Evolutionary conservation across 1,140 invertebrate genomes (phyloP).

Genomic region (Gryon sp.): DNA sequence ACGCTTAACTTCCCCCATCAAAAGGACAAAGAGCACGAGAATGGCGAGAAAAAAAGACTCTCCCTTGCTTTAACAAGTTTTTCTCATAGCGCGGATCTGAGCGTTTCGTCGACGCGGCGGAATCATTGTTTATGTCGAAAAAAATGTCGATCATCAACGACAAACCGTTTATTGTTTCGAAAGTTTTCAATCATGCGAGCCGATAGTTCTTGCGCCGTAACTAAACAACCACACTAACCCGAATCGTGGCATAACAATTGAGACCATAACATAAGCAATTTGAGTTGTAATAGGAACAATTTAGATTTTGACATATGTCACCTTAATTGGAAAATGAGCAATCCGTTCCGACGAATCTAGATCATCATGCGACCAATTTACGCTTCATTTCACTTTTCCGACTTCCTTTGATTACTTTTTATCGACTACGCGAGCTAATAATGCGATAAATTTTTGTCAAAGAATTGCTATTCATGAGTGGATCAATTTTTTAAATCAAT

Average conservation of each 20-base stretch:
- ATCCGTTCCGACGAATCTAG: slow-evolving; percentile 40
- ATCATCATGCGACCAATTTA: slow-evolving; percentile 49
- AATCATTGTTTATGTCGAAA: slow-evolving; percentile 29
- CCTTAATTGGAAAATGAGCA: slow-evolving; percentile 62
- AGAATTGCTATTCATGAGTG: not conserved
- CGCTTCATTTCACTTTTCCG: slow-evolving; percentile 45
- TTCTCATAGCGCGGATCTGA: slow-evolving; percentile 16
- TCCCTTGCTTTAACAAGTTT: slow-evolving; percentile 43
- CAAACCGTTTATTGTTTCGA: slow-evolving; percentile 29
- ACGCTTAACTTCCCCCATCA: slow-evolving; percentile 41
- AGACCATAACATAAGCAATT: slow-evolving; percentile 48
- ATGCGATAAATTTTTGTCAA: not conserved
- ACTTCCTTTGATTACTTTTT: slow-evolving; percentile 47
- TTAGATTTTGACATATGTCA: slow-evolving; percentile 58
- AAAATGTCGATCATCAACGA: slow-evolving; percentile 9
- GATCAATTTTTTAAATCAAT: too few relatives aligned
- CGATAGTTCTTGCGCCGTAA: slow-evolving; percentile 3
- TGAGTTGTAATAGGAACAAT: slow-evolving; percentile 51
- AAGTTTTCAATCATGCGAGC: slow-evolving; percentile 34
- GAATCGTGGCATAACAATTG: slow-evolving; percentile 32
- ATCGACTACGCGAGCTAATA: slow-evolving; percentile 6
- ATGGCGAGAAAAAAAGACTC: slow-evolving; percentile 28
- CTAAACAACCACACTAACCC: slow-evolving; percentile 18
- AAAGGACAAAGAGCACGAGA: slow-evolving; percentile 36
- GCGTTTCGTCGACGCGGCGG: slow-evolving; percentile 24